phyloP scores from a whole-genome alignment of 2,113 vertebrate species.

The Caloenas nicobarica region DNA sequence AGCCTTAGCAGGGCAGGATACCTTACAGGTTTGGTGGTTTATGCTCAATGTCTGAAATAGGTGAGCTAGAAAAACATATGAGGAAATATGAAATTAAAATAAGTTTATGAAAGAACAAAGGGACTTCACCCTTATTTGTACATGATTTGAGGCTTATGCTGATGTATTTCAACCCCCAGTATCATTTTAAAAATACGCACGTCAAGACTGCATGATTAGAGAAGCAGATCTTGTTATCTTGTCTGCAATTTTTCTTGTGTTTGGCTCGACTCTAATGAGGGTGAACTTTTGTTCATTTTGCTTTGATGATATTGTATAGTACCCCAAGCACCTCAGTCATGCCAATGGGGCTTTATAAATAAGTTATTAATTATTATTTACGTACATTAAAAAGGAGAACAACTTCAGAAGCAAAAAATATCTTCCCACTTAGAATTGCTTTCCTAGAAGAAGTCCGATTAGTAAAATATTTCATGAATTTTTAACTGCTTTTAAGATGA shows the following conservation, averaged over 20 bases:
- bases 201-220: not conserved
- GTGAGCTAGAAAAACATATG: not conserved
- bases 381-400: not conserved
- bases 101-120: not conserved
- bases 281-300: slow-evolving; percentile 46
- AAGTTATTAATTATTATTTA: slow-evolving; percentile 53
- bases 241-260: not conserved
- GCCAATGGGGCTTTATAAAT: slow-evolving; percentile 34
- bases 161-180: not conserved
- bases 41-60: not conserved
- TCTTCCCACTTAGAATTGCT: slow-evolving; percentile 25
- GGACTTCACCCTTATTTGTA: not conserved
- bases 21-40: not conserved
- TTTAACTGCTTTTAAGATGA: slow-evolving; percentile 47
- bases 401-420: slow-evolving; percentile 38
- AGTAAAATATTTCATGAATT: slow-evolving; percentile 52
- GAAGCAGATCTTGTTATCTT: not conserved
- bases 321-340: slow-evolving; percentile 15
- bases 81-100: not conserved
- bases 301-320: slow-evolving; percentile 25
- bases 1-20: not conserved
- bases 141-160: not conserved
- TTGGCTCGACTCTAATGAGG: slow-evolving; percentile 28
- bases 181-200: not conserved
- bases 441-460: slow-evolving; percentile 31